Percentiles rank a stretch among this genome's conserved stretches.
These are phyloP conservation scores for Celastrina argiolus DNA, from an alignment of 2,888 invertebrate genomes.

Conservation along the genomic window DNA sequence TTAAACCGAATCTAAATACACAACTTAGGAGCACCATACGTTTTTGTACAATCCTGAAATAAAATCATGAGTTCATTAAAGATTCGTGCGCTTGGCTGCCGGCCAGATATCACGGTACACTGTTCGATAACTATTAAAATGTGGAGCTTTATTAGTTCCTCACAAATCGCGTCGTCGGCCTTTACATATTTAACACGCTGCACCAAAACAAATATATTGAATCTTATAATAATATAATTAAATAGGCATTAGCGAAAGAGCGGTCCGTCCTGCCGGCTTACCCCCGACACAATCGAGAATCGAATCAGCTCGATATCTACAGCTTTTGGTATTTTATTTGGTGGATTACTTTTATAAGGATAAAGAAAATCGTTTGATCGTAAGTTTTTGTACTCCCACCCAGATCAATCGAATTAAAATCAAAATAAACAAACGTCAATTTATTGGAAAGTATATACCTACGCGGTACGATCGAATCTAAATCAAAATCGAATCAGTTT, in stretches of 20 bases:
- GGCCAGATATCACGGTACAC: slow-evolving; percentile 29
- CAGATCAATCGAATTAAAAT: no score
- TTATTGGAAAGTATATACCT: no score
- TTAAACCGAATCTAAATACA: not conserved
- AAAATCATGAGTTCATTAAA: slow-evolving; percentile 23
- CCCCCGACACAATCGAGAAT: no score
- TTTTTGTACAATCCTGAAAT: slow-evolving; percentile 18
- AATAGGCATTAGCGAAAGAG: not conserved
- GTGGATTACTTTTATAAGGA: no score
- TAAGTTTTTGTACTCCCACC: no score
- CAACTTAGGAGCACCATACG: not conserved
- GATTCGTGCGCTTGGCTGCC: slow-evolving; percentile 26
- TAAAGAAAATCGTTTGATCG: no score
- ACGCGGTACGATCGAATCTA: no score
- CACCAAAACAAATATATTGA: not conserved
- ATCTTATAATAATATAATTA: not conserved
- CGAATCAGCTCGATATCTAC: no score
- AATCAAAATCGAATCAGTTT: no score
- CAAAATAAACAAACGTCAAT: no score
- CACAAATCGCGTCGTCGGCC: not conserved
- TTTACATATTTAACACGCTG: slow-evolving; percentile 1
- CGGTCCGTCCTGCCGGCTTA: no score
- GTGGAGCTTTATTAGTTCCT: slow-evolving; percentile 21
- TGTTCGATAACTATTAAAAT: slow-evolving; percentile 31
- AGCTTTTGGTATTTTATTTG: no score